phyloP scores from a whole-genome alignment of 2,113 vertebrate species.

The Heloderma charlesbogerti region DNA sequence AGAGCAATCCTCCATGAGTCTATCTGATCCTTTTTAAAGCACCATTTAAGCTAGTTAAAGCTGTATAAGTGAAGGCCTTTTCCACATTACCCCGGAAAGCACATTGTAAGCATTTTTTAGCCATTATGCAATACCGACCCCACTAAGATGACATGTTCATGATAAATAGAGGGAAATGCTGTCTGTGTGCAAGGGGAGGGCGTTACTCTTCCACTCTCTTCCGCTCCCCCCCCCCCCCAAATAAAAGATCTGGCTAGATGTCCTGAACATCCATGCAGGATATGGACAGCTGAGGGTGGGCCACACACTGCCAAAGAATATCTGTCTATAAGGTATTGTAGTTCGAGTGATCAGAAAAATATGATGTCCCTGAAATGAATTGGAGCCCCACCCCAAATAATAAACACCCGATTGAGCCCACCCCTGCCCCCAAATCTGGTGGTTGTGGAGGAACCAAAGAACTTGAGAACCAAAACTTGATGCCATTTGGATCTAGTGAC shows the following conservation, averaged over 20 bases:
- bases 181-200: neutral
- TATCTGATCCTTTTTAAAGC: neutral
- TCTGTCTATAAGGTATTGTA: neutral
- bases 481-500: neutral
- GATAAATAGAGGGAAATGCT: neutral
- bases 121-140: neutral
- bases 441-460: neutral
- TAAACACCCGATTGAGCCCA: too few relatives aligned
- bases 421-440: neutral
- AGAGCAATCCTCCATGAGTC: neutral
- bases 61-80: neutral
- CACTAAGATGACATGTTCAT: neutral
- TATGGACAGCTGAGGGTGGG: neutral
- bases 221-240: neutral
- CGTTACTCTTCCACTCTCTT: neutral
- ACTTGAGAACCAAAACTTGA: neutral
- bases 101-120: neutral
- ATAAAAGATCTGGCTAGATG: neutral
- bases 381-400: neutral
- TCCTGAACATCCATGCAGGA: neutral
- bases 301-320: neutral
- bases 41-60: neutral
- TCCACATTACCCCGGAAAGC: neutral
- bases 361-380: neutral
- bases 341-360: conserved; percentile 9